A percentile compares a stretch with the other conserved stretches of the same genome.
Evolutionary conservation across 2,888 invertebrate species (phyloP).

Genomic region (Arrhopalites spinosus): DNA sequence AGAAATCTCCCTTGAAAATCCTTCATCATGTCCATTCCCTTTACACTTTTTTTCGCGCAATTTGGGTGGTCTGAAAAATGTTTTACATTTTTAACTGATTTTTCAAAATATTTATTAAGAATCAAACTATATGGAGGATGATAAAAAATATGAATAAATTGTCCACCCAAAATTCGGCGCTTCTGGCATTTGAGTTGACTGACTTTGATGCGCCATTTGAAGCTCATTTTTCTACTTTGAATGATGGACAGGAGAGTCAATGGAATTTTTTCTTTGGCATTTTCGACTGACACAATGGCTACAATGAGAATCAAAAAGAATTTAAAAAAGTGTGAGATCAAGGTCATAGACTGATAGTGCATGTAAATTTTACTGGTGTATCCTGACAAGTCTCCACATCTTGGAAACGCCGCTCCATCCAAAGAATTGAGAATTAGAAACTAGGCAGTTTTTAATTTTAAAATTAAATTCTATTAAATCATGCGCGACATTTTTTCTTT

Average conservation of each 20-base stretch:
- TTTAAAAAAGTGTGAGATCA: neutral
- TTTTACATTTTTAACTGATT: no score
- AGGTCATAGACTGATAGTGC: neutral
- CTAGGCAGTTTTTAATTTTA: no score
- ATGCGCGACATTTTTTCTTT: no score
- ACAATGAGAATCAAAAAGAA: no score
- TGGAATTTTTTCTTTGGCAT: constrained; percentile 58
- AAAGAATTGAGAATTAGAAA: constrained; percentile 59
- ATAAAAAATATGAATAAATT: neutral
- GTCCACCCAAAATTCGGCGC: constrained; percentile 41
- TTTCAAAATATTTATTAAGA: no score
- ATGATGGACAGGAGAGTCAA: constrained; percentile 58
- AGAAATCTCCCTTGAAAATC: no score
- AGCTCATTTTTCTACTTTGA: constrained; percentile 58
- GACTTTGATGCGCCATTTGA: constrained; percentile 58
- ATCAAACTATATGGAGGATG: no score
- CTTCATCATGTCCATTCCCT: no score
- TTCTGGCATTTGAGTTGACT: constrained; percentile 58
- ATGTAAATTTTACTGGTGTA: constrained; percentile 58
- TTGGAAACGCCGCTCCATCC: constrained; percentile 59
- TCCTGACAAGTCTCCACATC: constrained; percentile 59
- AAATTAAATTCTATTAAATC: no score
- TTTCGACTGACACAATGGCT: constrained; percentile 59
- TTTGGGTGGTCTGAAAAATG: no score
- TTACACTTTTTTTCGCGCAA: no score